A percentile compares a stretch with the other conserved stretches of the same genome.
These are phyloP conservation scores for Dipodomys spectabilis DNA, from an alignment of 2,113 vertebrate genomes.

Conservation along the genomic window DNA sequence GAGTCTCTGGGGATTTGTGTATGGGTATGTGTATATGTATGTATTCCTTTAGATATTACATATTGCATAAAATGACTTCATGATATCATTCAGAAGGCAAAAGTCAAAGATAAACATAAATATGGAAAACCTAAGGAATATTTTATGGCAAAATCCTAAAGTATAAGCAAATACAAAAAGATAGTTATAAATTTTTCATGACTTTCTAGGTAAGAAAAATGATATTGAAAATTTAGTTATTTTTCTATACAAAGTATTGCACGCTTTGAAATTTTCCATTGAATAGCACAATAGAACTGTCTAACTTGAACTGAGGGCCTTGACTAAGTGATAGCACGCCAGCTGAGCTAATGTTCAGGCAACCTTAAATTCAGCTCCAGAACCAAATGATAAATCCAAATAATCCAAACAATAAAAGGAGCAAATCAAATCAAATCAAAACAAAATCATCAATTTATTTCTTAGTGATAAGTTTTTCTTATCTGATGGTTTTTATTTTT, in stretches of 20 bases:
- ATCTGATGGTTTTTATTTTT: background rate
- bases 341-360: too few species aligned
- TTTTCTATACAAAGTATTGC: too few species aligned
- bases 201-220: background rate
- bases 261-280: too few species aligned
- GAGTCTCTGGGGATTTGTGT: background rate
- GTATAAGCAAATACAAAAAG: background rate
- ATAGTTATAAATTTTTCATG: background rate
- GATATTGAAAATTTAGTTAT: background rate
- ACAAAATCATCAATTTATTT: background rate
- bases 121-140: background rate
- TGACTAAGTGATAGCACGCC: too few species aligned
- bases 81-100: background rate
- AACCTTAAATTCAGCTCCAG: too few species aligned
- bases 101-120: background rate
- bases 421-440: too few species aligned
- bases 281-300: too few species aligned
- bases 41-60: background rate
- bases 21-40: background rate
- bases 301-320: too few species aligned
- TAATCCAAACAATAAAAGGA: too few species aligned
- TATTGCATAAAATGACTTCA: background rate
- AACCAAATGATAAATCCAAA: too few species aligned
- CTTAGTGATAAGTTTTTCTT: background rate
- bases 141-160: background rate